phyloP scores from a whole-genome alignment of 2,113 vertebrate genomes.

The Pampusana beccarii region DNA sequence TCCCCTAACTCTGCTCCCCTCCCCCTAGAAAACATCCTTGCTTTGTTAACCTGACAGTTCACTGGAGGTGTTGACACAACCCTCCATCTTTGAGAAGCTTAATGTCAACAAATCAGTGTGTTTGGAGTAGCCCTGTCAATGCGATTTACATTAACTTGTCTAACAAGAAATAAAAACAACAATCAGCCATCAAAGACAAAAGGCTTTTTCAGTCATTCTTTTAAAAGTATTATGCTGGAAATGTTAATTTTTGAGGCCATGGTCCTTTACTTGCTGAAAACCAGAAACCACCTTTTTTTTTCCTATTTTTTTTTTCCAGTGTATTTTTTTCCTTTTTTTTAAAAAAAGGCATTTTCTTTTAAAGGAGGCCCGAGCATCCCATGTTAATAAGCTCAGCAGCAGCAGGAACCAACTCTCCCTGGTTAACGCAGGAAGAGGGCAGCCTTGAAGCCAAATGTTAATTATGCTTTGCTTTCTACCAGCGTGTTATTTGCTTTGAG shows the following conservation, averaged over 20 bases:
- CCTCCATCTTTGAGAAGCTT: conserved; percentile 53
- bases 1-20: background rate
- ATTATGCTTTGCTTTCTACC: conserved; percentile 45
- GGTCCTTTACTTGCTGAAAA: conserved; percentile 14
- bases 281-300: conserved; percentile 9
- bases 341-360: background rate
- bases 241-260: conserved; percentile 19
- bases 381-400: background rate
- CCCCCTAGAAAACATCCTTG: conserved; percentile 63
- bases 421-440: background rate
- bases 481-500: conserved; percentile 5
- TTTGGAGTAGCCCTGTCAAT: conserved; percentile 60
- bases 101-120: conserved; percentile 66
- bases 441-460: background rate
- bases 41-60: conserved; percentile 68
- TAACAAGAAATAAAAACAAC: conserved; percentile 69
- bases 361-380: background rate
- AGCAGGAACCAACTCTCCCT: background rate
- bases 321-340: background rate
- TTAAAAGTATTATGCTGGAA: background rate
- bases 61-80: conserved; percentile 66
- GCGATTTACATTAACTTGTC: conserved; percentile 67
- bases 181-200: conserved; percentile 49
- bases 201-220: conserved; percentile 37
- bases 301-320: background rate